Evolutionary conservation across 2,797 vertebrate species (phyloP).

Genomic region (Gila robusta): DNA sequence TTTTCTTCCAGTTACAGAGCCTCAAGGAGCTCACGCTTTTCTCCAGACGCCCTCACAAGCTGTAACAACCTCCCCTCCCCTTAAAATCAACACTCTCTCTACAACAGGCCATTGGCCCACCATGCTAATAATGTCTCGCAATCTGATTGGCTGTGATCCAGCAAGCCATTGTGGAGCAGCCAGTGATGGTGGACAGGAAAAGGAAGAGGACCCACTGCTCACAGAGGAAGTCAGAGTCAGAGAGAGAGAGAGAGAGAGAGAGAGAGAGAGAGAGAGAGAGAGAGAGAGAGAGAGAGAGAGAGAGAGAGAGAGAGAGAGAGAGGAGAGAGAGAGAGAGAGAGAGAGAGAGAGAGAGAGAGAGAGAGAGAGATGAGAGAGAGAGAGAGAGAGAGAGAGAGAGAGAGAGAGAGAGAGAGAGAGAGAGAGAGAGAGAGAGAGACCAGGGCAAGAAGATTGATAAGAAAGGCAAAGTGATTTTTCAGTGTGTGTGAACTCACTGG

Average conservation of each 20-base stretch:
- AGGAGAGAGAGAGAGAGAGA: constrained; percentile 43
- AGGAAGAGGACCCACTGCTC: constrained; percentile 89
- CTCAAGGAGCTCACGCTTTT: constrained; percentile 47
- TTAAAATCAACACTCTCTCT: constrained; percentile 53
- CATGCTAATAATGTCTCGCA: constrained; percentile 73
- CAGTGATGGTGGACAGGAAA: constrained; percentile 88
- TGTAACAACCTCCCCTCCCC: constrained; percentile 40
- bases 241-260: constrained; percentile 59
- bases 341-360: constrained; percentile 77
- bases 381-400: no score
- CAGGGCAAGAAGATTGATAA: constrained; percentile 48
- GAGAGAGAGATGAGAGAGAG: constrained; percentile 64
- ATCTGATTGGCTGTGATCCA: constrained; percentile 88
- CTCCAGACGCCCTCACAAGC: constrained; percentile 34
- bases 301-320: no score
- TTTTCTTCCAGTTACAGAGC: constrained; percentile 41
- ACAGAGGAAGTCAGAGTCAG: constrained; percentile 88
- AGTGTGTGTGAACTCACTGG: constrained; percentile 81
- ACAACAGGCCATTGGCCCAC: constrained; percentile 68
- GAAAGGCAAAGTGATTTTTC: constrained; percentile 6
- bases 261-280: constrained; percentile 61
- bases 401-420: no score
- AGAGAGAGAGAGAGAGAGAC: constrained; percentile 18
- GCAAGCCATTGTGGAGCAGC: constrained; percentile 82
- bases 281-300: no score